Percentiles rank a stretch among this genome's conserved stretches.
Conservation (phyloP, 1,140 invertebrate species). For the Cotesia chilonis region DNA sequence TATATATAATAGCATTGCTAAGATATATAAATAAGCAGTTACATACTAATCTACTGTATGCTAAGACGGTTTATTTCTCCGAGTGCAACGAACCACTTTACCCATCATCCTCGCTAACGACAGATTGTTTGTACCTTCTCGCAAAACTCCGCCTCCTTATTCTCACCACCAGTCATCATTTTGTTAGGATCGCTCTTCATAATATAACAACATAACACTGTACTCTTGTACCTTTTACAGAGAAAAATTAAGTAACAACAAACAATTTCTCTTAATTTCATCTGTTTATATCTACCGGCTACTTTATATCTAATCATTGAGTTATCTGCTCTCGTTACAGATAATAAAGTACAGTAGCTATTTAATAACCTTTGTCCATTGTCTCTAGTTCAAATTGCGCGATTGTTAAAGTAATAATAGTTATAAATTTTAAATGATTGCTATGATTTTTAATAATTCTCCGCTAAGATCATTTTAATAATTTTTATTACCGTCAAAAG, state of each 20-base stretch:
- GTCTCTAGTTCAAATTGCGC: constrained; percentile 29
- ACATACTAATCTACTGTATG: constrained; percentile 4
- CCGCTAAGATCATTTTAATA: no score
- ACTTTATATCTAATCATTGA: not conserved
- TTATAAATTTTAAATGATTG: constrained; percentile 4
- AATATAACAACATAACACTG: no score
- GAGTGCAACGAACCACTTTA: constrained; percentile 43
- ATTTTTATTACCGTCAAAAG: no score
- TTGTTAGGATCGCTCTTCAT: no score
- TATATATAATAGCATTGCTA: no score
- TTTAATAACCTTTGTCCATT: constrained; percentile 36
- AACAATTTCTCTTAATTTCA: not conserved
- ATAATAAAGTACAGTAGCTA: constrained; percentile 31
- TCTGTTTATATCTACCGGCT: not conserved
- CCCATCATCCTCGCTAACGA: constrained; percentile 34
- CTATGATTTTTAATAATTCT: not conserved
- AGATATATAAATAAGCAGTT: constrained; percentile 4
- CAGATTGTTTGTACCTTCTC: constrained; percentile 30
- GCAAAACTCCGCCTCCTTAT: constrained; percentile 26
- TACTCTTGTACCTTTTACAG: not conserved
- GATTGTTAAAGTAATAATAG: not conserved
- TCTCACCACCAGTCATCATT: constrained; percentile 24
- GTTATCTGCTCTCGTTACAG: constrained; percentile 32
- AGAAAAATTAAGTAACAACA: not conserved
- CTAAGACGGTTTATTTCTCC: constrained; percentile 4